Evolutionary conservation across 2,113 vertebrate genomes (phyloP), one percentile per base, ranked within the genome.

Genomic region (Anolis sagrei): DNA sequence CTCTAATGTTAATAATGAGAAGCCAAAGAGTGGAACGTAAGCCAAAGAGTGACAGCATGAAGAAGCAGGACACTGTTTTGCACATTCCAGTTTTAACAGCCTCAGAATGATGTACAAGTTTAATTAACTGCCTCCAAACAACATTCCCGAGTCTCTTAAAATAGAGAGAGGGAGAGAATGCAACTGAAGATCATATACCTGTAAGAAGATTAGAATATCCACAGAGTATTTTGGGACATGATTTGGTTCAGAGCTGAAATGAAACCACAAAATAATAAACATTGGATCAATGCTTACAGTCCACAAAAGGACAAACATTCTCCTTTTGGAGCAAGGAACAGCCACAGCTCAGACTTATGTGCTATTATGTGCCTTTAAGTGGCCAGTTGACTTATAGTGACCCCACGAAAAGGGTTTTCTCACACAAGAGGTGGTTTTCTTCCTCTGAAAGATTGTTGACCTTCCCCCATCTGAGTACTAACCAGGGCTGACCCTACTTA

Each of bases 11-110:
- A 78, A 32, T 64, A 48, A 39, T 8, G 36, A 82, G 29, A 58
- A 7, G 0, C 25, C 0, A 66, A 2, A 0, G 34, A 32, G 13
- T 36, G 44, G 18, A 34, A 51, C 0, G 0, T 3, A 83, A 73
- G 44, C 3, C 0, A 62, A 44, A 79, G 0, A 36, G 27, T 29
- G 7, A 84, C 9, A 58, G 54, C 32, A 1, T 10, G 1, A 10
- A 4, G 1, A 61, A 39, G 49, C 48, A 0, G 74, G 36, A 29
- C 39, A 74, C 11, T 44, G 32, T 32, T 79, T 66, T 54, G 51
- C 32, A 58, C 54, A 16, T 58, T 58, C 54, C 54, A 79, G 29
- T 32, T 82, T 75, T 69, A 79, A 68, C 81, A 74, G 27, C 4
- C 6, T 32, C 69, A 68, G 14, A 83, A 84, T 49, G 23, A 83